Percentiles rank a stretch among this genome's conserved stretches.
Evolutionary conservation across 92 coral and sea anemone species (phyloP).

Genomic region (Siderastrea siderea): DNA sequence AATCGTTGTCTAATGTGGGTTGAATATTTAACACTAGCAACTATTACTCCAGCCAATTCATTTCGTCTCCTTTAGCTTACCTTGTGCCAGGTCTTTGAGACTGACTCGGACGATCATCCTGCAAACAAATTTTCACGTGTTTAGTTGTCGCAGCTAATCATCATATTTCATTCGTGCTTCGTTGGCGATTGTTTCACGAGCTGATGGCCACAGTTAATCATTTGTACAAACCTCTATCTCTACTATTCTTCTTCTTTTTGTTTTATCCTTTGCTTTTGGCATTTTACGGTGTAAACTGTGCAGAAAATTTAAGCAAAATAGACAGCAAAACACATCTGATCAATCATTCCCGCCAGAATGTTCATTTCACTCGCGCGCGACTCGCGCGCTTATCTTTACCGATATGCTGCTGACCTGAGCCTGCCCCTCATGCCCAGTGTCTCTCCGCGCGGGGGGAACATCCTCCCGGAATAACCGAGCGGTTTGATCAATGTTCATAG

Average conservation of each 20-base stretch:
- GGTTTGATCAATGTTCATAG: not conserved
- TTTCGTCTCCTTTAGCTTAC: not conserved
- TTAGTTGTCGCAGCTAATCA: not conserved
- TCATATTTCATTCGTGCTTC: not conserved
- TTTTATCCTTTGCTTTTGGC: slow-evolving; percentile 89
- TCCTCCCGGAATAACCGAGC: not conserved
- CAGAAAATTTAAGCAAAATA: not conserved
- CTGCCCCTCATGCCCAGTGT: slow-evolving; percentile 5
- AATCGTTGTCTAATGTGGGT: no score
- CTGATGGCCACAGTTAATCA: not conserved
- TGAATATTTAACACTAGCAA: no score
- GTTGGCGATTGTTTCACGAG: not conserved
- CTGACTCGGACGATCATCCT: slow-evolving; percentile 41
- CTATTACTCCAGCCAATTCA: no score
- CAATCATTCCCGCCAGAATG: slow-evolving; percentile 62
- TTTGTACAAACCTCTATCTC: slow-evolving; percentile 36
- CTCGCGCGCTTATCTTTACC: slow-evolving; percentile 14
- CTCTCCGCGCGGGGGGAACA: not conserved
- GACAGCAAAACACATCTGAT: not conserved
- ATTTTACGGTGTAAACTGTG: slow-evolving; percentile 22
- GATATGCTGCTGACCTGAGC: slow-evolving; percentile 31
- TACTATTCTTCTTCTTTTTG: slow-evolving; percentile 49
- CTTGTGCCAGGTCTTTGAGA: slow-evolving; percentile 43
- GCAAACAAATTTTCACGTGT: not conserved
- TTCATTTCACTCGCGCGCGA: slow-evolving; percentile 20